phyloP scores from a whole-genome alignment of 2,113 vertebrate genomes.

The Loxodonta africana region DNA sequence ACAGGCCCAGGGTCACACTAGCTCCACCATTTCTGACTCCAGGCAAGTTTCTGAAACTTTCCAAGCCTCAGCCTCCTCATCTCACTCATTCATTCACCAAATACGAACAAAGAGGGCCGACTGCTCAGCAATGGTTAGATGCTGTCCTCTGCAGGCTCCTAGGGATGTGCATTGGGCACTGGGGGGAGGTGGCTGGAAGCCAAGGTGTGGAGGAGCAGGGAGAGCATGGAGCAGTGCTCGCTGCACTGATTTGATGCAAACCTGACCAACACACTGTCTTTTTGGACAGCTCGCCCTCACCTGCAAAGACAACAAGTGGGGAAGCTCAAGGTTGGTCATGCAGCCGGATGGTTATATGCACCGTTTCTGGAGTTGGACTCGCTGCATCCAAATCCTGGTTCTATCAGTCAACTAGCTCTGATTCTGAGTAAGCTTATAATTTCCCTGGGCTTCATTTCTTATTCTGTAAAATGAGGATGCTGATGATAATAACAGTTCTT shows the following conservation, averaged over 20 bases:
- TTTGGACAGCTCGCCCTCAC: not conserved
- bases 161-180: rapidly evolving
- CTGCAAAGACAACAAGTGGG: rapidly evolving
- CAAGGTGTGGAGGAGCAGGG: rapidly evolving
- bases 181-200: not conserved
- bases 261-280: not conserved
- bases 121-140: not conserved
- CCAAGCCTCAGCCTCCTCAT: not conserved
- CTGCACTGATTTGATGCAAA: too few relatives aligned
- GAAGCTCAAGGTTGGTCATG: not conserved
- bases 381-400: not conserved
- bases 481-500: not conserved
- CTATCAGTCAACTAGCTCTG: not conserved
- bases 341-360: not conserved
- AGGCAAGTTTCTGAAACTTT: too few relatives aligned
- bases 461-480: not conserved
- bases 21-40: not conserved
- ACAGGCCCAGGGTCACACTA: not conserved
- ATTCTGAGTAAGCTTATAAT: not conserved
- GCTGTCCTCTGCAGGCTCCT: not conserved
- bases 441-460: not conserved
- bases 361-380: not conserved
- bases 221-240: rapidly evolving
- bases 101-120: too few relatives aligned
- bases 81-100: not conserved